These are phyloP conservation scores for Eudyptes chrysolophus DNA, from an alignment of 2,113 vertebrate genomes.

Conservation along the genomic window DNA sequence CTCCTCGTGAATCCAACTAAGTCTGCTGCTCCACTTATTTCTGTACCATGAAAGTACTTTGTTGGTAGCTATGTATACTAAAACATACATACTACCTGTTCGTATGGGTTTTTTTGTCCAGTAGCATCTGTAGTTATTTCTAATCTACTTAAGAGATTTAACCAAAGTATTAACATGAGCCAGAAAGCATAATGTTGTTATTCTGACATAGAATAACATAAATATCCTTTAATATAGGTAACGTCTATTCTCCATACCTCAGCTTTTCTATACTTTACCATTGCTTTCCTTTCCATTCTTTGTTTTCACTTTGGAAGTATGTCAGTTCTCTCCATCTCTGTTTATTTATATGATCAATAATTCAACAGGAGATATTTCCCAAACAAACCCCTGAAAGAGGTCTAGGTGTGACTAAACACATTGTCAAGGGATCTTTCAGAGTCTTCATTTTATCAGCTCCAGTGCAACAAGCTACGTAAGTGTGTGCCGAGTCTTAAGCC, in stretches of 20 bases:
- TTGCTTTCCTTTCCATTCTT: neutral
- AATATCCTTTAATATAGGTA: neutral
- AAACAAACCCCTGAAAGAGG: neutral
- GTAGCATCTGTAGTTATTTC: neutral
- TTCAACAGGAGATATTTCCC: neutral
- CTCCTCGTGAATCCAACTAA: neutral
- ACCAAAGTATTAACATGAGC: neutral
- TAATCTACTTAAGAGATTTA: slow-evolving; percentile 62
- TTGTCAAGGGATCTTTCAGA: neutral
- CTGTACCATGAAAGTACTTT: neutral
- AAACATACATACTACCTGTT: neutral
- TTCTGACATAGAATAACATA: neutral
- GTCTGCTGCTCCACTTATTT: neutral
- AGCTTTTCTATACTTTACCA: neutral
- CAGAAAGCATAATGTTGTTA: neutral
- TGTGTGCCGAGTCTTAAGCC: neutral
- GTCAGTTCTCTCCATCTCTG: neutral
- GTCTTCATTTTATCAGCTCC: neutral
- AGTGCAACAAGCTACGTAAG: fast-evolving
- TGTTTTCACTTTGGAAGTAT: neutral
- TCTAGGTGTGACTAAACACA: neutral
- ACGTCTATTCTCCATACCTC: neutral
- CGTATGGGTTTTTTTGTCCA: neutral
- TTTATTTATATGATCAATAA: neutral
- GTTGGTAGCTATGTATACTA: neutral